Evolutionary conservation across 2,888 invertebrate genomes (phyloP).

Genomic region (Drosophila ezoana): DNA sequence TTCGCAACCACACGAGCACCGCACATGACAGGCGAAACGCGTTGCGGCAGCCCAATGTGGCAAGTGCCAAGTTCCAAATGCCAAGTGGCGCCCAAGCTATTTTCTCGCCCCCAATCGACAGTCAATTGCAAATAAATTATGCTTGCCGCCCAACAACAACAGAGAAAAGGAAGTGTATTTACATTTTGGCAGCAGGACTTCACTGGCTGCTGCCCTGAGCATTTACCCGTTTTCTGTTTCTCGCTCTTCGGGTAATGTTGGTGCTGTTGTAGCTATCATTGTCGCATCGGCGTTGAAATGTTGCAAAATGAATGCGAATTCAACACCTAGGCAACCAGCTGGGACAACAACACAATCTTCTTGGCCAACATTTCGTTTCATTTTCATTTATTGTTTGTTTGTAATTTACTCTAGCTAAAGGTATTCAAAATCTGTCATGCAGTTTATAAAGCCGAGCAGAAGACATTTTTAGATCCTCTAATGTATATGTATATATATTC

Average conservation of each 20-base stretch:
- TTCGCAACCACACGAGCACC: conserved; percentile 5
- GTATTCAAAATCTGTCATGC: too few relatives aligned
- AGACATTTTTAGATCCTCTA: too few relatives aligned
- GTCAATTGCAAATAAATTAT: conserved; percentile 58
- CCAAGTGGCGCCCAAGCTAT: conserved; percentile 11
- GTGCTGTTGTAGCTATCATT: conserved; percentile 39
- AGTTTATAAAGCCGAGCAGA: too few relatives aligned
- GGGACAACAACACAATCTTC: conserved; percentile 10
- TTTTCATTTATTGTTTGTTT: conserved; percentile 3
- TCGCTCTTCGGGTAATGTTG: conserved; percentile 11
- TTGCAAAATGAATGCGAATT: conserved; percentile 64
- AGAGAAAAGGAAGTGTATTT: conserved; percentile 12
- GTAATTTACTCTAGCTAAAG: conserved; percentile 2
- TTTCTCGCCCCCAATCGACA: conserved; percentile 42
- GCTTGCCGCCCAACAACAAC: background rate
- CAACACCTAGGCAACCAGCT: conserved; percentile 36
- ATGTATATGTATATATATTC: background rate
- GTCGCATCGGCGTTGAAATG: conserved; percentile 50
- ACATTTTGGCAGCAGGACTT: conserved; percentile 18
- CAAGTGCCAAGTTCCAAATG: background rate
- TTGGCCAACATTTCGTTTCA: conserved; percentile 19
- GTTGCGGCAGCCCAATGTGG: conserved; percentile 3
- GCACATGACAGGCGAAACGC: conserved; percentile 5
- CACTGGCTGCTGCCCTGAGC: conserved; percentile 1
- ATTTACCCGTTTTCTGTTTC: background rate